Base-by-base conservation (phyloP, 1,140 invertebrate species). In the Myzus persicae region DNA sequence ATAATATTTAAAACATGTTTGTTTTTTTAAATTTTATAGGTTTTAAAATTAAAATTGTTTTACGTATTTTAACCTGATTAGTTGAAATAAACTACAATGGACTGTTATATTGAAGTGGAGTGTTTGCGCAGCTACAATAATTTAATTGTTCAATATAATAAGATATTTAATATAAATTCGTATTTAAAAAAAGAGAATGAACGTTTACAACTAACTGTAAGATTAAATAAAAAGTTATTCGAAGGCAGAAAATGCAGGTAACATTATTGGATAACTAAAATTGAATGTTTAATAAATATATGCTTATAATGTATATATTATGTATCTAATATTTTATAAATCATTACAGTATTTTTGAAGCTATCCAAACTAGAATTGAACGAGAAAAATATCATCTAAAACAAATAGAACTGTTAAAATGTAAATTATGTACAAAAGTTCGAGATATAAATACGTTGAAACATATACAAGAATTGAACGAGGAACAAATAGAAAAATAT, bases 11-110 rank as follows among this genome's bases (percentile, higher is more conserved):
- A 67, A 76, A 76, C n/a, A 18, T 76, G 14, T 76, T 76, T 36
- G n/a, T 22, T 51, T 51, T 51, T 59, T 67, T 14, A 11, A n/a
- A 67, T 31, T 14, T 67, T 67, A 67, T 67, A 1, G 31, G 11
- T 76, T 76, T n/a, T 76, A 76, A 67, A 76, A 76, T 76, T 6
- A 76, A n/a, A 76, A 76, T 76, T n/a, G 31, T 76, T 76, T 76
- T n/a, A 18, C 31, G 31, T 76, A n/a, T n/a, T 67, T 67, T 14
- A 76, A 31, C 11, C 14, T 20, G 0, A n/a, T 76, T 76, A n/a
- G 36, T 76, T 76, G 31, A 6, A n/a, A 76, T 18, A 76, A 11
- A 76, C 36, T 76, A 14, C 14, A n/a, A 76, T 76, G 59, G 5
- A 20, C 14, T 14, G 18, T n/a, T 76, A 31, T 76, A 76, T 36